Evolutionary conservation across 1,140 invertebrate species (phyloP).

Genomic region (Muscidifurax raptorellus): DNA sequence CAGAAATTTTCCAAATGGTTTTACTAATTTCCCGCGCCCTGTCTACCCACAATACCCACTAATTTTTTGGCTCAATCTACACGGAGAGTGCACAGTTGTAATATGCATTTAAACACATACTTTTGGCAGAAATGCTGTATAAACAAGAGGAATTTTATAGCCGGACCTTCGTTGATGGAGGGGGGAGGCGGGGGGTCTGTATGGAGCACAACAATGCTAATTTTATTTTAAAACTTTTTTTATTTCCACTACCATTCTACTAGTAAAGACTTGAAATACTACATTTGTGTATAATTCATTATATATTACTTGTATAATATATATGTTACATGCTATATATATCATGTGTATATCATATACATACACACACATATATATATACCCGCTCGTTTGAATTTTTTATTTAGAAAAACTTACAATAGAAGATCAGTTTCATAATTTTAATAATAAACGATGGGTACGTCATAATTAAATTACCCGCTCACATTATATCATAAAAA

Average conservation of each 20-base stretch:
- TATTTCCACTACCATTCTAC: slow-evolving; percentile 71
- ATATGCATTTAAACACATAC: no score
- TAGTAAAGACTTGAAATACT: slow-evolving; percentile 70
- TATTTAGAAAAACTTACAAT: slow-evolving; percentile 63
- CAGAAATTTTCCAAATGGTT: no score
- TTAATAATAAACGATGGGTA: slow-evolving; percentile 42
- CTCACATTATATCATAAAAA: slow-evolving; percentile 43
- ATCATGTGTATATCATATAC: slow-evolving; percentile 47
- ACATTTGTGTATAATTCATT: slow-evolving; percentile 70
- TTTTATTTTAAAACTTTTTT: slow-evolving; percentile 65
- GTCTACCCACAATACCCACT: no score
- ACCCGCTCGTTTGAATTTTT: slow-evolving; percentile 55
- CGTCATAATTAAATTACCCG: slow-evolving; percentile 40
- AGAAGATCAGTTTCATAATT: slow-evolving; percentile 55
- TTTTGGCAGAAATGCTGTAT: no score
- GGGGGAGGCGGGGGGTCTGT: no score
- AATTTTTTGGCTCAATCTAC: no score
- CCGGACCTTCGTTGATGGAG: background rate
- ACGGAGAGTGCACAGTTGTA: no score
- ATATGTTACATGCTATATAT: slow-evolving; percentile 60
- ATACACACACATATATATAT: slow-evolving; percentile 44
- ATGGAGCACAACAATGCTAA: background rate
- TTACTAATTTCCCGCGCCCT: no score
- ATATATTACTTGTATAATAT: slow-evolving; percentile 67
- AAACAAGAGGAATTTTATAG: background rate